Percentiles rank a stretch among this genome's conserved stretches.
Evolutionary conservation across 2,888 invertebrate genomes (phyloP).

Genomic region (Esperia sulphurella): DNA sequence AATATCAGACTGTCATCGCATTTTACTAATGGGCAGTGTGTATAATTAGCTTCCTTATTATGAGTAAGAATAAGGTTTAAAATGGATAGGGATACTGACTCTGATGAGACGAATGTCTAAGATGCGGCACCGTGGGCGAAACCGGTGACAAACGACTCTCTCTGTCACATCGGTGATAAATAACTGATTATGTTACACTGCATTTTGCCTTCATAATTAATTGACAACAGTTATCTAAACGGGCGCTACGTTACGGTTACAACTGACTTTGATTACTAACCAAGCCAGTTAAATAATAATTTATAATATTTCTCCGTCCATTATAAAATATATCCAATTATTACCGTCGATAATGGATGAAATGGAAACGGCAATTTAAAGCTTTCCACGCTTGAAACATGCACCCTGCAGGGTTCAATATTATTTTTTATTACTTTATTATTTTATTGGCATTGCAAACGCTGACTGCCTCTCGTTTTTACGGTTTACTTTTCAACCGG

Average conservation of each 20-base stretch:
- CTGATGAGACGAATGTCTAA: slow-evolving; percentile 60
- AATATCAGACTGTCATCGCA: slow-evolving; percentile 68
- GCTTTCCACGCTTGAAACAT: slow-evolving; percentile 42
- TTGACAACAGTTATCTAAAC: slow-evolving; percentile 64
- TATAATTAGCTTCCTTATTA: slow-evolving; percentile 45
- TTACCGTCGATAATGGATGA: slow-evolving; percentile 42
- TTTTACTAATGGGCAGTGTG: slow-evolving; percentile 46
- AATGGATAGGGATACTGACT: slow-evolving; percentile 27
- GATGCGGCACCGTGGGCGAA: slow-evolving; percentile 67
- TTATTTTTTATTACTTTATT: slow-evolving; percentile 66
- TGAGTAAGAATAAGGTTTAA: slow-evolving; percentile 41
- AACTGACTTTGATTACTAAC: slow-evolving; percentile 43
- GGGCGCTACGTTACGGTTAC: slow-evolving; percentile 33
- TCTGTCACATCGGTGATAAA: slow-evolving; percentile 73
- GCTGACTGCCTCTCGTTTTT: slow-evolving; percentile 61
- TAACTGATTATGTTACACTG: slow-evolving; percentile 76
- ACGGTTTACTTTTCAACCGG: slow-evolving; percentile 64
- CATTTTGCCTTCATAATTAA: slow-evolving; percentile 74
- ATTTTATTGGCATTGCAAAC: slow-evolving; percentile 65
- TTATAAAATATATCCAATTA: slow-evolving; percentile 49
- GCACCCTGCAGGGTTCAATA: slow-evolving; percentile 50
- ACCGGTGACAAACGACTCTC: slow-evolving; percentile 71
- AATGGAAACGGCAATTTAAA: slow-evolving; percentile 48
- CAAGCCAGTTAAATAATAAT: slow-evolving; percentile 39
- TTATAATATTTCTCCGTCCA: slow-evolving; percentile 38